Evolutionary conservation across 2,797 vertebrate species (phyloP), one percentile per base, ranked within the genome.

Genomic region (Lagodon rhomboides): DNA sequence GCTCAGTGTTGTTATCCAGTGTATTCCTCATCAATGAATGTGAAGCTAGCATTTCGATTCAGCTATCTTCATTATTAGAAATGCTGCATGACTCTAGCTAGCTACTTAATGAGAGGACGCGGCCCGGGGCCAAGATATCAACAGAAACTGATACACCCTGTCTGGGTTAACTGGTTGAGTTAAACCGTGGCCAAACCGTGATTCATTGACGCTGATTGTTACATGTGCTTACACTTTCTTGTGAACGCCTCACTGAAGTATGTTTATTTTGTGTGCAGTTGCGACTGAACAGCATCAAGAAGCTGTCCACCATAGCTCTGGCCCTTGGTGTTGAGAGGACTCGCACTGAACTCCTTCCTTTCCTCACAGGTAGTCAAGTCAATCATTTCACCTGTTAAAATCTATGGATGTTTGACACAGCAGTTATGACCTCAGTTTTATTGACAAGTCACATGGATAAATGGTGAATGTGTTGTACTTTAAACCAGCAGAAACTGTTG

Each of bases 281-380:
- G 53, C 95, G 96, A 20, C 88, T 97, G 82, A 97, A 97, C 94
- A 97, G 96, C 87, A 97, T 97, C 58, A 97, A 97, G 90, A 97
- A 97, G 91, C 92, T 97, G 87, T 97, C 96, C 22, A 97, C 96
- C 15, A 97, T 97, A 67, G 96, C 96, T n/a, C 70, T 97, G 90
- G 96, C 96, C 16, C 92, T 97, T 23, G 96, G 96, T 38, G 96
- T 97, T 12, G 96, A 97, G 91, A 93, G 96, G 90, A 97, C 96
- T 30, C 95, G 96, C 34, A 97, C 96, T 15, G 96, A 97, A 77
- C 94, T 97, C 9, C 95, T 97, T 49, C 96, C 96, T n/a, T 97
- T 97, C 83, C 95, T 97, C 73, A 97, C 96, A 89, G 96, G 96
- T 97, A 92, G 62, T 62, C 5, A 66, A 62, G 22, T 61, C 10